Evolutionary conservation across 2,888 invertebrate species (phyloP).

Genomic region (Acronicta alni): DNA sequence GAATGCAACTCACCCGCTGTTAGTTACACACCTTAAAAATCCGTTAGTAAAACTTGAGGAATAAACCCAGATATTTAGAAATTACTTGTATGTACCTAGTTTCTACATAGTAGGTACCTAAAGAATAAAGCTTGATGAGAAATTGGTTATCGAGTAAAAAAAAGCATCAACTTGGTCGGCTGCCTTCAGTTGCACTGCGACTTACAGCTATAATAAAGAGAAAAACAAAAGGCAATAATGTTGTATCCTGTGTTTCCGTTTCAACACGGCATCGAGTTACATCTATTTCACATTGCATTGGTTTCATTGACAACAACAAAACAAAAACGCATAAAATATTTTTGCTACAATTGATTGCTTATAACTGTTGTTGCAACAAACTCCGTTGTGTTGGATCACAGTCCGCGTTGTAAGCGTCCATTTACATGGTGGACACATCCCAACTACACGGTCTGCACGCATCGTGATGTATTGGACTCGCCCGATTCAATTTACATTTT

Average conservation of each 20-base stretch:
- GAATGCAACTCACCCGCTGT: slow-evolving; percentile 17
- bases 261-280: too few relatives aligned
- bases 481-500: slow-evolving; percentile 49
- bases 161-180: too few relatives aligned
- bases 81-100: too few relatives aligned
- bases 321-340: slow-evolving; percentile 22
- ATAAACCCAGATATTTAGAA: too few relatives aligned
- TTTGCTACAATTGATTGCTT: slow-evolving; percentile 44
- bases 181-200: too few relatives aligned
- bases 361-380: slow-evolving; percentile 38
- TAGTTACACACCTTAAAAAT: not conserved
- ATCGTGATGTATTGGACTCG: slow-evolving; percentile 42
- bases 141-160: too few relatives aligned
- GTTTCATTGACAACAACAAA: slow-evolving; percentile 2
- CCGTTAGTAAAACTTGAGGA: not conserved
- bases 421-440: slow-evolving; percentile 52
- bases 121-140: too few relatives aligned
- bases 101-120: too few relatives aligned
- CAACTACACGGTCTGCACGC: slow-evolving; percentile 34
- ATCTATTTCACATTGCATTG: not conserved
- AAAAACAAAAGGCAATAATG: too few relatives aligned
- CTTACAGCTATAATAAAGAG: too few relatives aligned
- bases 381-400: slow-evolving; percentile 34
- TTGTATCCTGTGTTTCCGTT: too few relatives aligned
- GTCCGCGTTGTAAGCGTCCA: slow-evolving; percentile 49